Evolutionary conservation across 2,797 vertebrate species (phyloP), one percentile per base, ranked within the genome.

Genomic region (Trematomus bernacchii): DNA sequence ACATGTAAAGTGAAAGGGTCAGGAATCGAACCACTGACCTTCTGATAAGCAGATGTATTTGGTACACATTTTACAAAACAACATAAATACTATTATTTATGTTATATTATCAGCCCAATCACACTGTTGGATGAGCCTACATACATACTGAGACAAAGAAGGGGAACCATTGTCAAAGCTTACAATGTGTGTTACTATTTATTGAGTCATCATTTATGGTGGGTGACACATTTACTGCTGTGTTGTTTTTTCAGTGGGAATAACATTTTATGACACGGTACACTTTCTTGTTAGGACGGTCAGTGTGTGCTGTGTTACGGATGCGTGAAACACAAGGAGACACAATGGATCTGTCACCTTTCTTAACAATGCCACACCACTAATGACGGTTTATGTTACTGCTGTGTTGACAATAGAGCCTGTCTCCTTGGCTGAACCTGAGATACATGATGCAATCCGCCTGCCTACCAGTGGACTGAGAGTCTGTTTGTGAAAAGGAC

Each of bases 161-260:
- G 11, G 33, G 33, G 3, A 33, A n/a, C 21, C 57, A 43, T 70
- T 79, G 77, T 81, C 73, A 81, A 73, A 73, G 27, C 64, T 71
- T 47, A 80, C 77, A 84, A 33, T 83, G 13, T 76, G 79, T 79
- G 44, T 67, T 77, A 58, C 50, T 66, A 4, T 85, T 82, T 74
- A 47, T 40, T 66, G 58, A 62, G 66, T 27, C 70, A 79, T 90
- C 51, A 83, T 64, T 91, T 67, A 83, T 21, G 60, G 23, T 19
- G 13, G 19, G 4, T 58, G 87, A 79, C 77, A 75, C 69, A 55
- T 90, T 90, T 88, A 91, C 54, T 59, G 77, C 63, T 58, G 44
- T 79, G 73, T 73, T 78, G 73, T 66, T 76, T 78, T 79, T 83
- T 55, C 55, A 64, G 65, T 4, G 43, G 65, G 66, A 76, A 82